phyloP scores from a whole-genome alignment of 2,888 invertebrate genomes.

The Graphium colonna region DNA sequence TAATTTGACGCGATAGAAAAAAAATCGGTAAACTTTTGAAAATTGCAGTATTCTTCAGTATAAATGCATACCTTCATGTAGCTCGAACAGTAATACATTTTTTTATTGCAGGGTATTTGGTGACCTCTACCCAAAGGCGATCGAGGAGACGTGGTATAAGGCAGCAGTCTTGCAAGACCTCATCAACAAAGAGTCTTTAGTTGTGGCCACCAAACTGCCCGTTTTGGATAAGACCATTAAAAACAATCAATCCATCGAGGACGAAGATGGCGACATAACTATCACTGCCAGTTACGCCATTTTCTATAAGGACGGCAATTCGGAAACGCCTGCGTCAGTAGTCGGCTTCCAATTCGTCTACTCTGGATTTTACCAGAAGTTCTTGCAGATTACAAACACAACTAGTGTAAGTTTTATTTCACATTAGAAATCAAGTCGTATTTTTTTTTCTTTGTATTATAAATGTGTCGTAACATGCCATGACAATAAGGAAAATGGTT shows the following conservation, averaged over 20 bases:
- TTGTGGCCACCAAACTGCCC: conserved; percentile 86
- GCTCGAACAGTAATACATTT: too few species aligned
- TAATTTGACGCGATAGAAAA: too few species aligned
- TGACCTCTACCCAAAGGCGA: conserved; percentile 85
- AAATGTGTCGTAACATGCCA: too few species aligned
- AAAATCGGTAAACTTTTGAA: too few species aligned
- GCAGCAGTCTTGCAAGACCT: conserved; percentile 92
- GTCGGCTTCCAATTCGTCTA: conserved; percentile 93
- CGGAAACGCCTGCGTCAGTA: conserved; percentile 91
- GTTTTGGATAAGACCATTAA: conserved; percentile 58
- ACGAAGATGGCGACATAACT: conserved; percentile 76
- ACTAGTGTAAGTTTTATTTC: conserved; percentile 25
- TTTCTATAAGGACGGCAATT: conserved; percentile 87
- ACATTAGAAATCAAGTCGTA: too few species aligned
- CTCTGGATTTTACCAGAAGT: conserved; percentile 83
- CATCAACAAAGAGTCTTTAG: conserved; percentile 87
- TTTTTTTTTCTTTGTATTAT: too few species aligned
- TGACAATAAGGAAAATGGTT: too few species aligned
- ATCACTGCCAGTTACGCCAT: conserved; percentile 92
- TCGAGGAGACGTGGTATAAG: conserved; percentile 95
- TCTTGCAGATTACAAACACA: conserved; percentile 81
- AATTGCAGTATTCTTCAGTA: too few species aligned
- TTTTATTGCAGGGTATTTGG: conserved; percentile 86
- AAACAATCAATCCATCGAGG: conserved; percentile 47
- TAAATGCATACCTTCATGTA: too few species aligned